Evolutionary conservation across 2,797 vertebrate genomes (phyloP), one percentile per base, ranked within the genome.

Genomic region (Acipenser oxyrinchus): DNA sequence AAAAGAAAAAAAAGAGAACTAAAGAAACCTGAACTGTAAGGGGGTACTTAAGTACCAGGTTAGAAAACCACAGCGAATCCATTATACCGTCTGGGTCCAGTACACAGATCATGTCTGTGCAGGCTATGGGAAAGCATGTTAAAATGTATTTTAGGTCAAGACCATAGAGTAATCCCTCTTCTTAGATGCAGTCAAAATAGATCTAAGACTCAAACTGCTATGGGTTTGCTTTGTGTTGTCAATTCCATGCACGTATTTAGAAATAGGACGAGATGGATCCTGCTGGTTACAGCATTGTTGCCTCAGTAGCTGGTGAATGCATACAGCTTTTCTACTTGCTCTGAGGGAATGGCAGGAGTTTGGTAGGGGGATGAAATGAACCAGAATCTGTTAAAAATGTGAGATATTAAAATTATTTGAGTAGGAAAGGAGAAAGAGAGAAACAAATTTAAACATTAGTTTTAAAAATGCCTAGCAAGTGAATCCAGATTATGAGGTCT

Each of bases 101-200:
- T 18, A 37, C 37, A 37, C 37, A 37, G 3, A 37, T 18, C 4
- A 37, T 37, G 37, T 4, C 37, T 37, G 37, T 5, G 3, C 5
- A 37, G 37, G 37, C 37, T 37, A 37, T 37, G 37, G 37, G 37
- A 37, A 37, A 37, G 37, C 5, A 37, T 37, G 37, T 37, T 37
- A 37, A 37, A 37, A 37, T 37, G 5, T 37, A 37, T 37, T 37
- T 37, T 37, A 5, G 37, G 37, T 37, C 37, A 37, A 37, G 37
- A 5, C 37, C 37, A 5, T 37, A 37, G 37, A 37, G 37, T 37
- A 4, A 82, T 73, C 81, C 82, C 76, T 82, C 82, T 80, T 79
- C 83, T 77, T 81, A 83, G 80, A 77, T 61, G 72, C 83, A 83
- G 83, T 83, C 79, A 75, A 63, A 11, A 66, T 69, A 70, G 67